Conservation (phyloP, 2,113 vertebrate genomes). For the Cygnus atratus region DNA sequence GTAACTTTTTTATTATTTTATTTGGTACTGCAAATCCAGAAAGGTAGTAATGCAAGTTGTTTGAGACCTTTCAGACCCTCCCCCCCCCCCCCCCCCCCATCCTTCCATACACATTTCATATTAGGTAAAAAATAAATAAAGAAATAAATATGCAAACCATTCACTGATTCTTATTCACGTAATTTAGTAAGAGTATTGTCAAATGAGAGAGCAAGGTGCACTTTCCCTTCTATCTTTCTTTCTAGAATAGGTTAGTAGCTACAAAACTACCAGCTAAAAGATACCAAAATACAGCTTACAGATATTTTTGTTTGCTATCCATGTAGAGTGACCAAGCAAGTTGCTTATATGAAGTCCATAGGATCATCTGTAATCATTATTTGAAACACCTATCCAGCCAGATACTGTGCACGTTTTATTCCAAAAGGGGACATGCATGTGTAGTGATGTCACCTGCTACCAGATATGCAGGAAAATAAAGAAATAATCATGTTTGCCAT, state of each 20-base stretch:
- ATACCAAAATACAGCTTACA: background rate
- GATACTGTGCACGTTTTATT: conserved; percentile 3
- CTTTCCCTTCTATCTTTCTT: background rate
- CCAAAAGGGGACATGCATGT: background rate
- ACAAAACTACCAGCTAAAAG: background rate
- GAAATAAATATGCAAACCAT: background rate
- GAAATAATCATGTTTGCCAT: background rate
- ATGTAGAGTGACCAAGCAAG: conserved; percentile 27
- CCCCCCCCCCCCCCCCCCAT: rapidly evolving
- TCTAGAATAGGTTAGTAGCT: background rate
- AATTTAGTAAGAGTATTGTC: background rate
- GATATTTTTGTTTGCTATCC: conserved; percentile 1
- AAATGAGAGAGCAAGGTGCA: background rate
- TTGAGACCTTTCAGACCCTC: background rate
- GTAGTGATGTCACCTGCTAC: background rate
- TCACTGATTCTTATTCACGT: background rate
- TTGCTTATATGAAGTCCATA: background rate
- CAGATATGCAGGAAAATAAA: background rate
- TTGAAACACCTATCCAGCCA: background rate
- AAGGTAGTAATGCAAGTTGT: background rate
- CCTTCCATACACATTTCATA: background rate
- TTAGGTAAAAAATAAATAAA: background rate
- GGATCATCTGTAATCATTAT: background rate
- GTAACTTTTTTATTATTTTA: background rate
- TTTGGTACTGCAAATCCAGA: background rate